Evolutionary conservation across 2,888 invertebrate genomes (phyloP).

Genomic region (Zelleria hepariella): DNA sequence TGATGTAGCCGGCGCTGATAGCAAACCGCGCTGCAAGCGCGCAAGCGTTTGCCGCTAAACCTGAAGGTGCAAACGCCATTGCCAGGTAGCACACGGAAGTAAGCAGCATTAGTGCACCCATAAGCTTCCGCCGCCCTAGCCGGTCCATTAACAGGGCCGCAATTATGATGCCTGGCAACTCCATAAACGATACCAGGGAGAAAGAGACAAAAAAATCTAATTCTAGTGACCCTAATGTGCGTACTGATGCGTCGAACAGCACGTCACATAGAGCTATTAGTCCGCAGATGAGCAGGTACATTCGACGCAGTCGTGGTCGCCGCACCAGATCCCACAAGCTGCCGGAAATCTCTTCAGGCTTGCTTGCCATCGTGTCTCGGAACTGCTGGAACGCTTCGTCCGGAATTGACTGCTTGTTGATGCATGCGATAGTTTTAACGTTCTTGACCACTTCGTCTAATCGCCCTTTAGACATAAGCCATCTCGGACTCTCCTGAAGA

Average conservation of each 20-base stretch:
- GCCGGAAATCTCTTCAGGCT: not conserved
- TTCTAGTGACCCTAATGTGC: conserved; percentile 9
- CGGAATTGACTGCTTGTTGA: not conserved
- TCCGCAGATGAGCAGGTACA: conserved; percentile 8
- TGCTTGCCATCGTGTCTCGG: not conserved
- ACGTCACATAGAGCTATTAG: conserved; percentile 9
- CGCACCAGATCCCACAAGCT: conserved; percentile 8
- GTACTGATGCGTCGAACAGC: conserved; percentile 11
- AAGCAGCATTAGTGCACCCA: not conserved
- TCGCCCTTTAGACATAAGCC: conserved; percentile 17
- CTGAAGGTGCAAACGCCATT: conserved; percentile 8
- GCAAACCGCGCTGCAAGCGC: conserved; percentile 11
- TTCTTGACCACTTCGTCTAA: not conserved
- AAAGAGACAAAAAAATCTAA: conserved; percentile 12
- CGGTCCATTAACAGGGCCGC: conserved; percentile 11
- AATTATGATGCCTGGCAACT: conserved; percentile 9
- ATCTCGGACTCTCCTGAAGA: conserved; percentile 50
- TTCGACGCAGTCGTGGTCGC: conserved; percentile 5
- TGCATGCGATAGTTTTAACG: not conserved
- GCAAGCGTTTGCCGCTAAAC: conserved; percentile 9
- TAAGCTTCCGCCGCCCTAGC: conserved; percentile 10
- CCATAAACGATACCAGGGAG: conserved; percentile 11
- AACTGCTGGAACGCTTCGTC: not conserved
- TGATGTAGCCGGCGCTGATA: conserved; percentile 9
- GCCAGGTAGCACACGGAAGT: conserved; percentile 7